phyloP scores from a whole-genome alignment of 2,888 invertebrate genomes.

The Nasonia oneida region DNA sequence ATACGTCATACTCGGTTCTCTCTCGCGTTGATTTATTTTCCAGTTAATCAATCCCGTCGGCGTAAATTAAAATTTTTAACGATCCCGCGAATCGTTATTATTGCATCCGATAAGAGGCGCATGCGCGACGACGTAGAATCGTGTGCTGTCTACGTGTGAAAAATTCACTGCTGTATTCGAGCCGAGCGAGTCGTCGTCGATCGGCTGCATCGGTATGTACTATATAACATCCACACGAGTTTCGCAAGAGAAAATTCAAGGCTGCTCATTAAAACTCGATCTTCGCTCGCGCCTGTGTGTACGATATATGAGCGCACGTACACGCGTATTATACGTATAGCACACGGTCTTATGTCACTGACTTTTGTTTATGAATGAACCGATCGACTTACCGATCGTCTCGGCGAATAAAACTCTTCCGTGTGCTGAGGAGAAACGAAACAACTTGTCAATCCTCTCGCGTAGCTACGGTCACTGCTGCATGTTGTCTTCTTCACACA shows the following conservation, averaged over 20 bases:
- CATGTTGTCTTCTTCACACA: background rate
- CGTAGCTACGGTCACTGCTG: background rate
- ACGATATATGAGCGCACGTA: background rate
- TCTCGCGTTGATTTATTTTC: background rate
- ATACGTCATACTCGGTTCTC: background rate
- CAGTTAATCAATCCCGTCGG: background rate
- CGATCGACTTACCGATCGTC: background rate
- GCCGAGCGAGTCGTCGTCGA: background rate
- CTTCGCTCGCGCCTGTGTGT: background rate
- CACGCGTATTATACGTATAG: background rate
- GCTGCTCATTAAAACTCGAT: constrained; percentile 27
- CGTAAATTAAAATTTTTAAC: constrained; percentile 2
- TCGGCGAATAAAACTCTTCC: background rate
- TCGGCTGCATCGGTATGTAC: background rate
- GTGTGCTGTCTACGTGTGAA: background rate
- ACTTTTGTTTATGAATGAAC: constrained; percentile 17
- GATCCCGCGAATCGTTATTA: background rate
- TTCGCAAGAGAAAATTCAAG: constrained; percentile 30
- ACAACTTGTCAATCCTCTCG: background rate
- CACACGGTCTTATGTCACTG: constrained; percentile 6
- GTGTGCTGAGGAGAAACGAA: background rate
- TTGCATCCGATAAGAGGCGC: background rate
- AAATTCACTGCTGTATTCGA: background rate
- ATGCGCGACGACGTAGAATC: background rate
- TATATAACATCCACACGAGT: background rate